Evolutionary conservation across 2,113 vertebrate species (phyloP).

Genomic region (Sporophila hypoxantha): DNA sequence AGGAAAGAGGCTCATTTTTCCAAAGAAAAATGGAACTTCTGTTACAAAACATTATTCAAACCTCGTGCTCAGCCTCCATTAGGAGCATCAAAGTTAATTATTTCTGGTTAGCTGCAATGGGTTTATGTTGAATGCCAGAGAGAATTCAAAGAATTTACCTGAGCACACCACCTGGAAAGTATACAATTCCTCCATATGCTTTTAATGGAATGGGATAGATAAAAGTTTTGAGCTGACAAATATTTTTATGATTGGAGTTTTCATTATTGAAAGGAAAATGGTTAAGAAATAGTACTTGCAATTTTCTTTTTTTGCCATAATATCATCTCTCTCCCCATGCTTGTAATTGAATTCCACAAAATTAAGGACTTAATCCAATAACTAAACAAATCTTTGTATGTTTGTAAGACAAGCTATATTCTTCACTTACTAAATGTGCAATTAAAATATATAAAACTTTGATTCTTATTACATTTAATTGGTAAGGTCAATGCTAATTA

Average conservation of each 20-base stretch:
- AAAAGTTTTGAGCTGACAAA: neutral
- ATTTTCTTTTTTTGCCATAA: neutral
- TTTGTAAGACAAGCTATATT: conserved; percentile 54
- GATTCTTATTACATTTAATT: conserved; percentile 58
- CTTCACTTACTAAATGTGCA: conserved; percentile 52
- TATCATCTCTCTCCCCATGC: neutral
- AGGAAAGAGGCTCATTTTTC: neutral
- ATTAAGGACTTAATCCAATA: conserved; percentile 35
- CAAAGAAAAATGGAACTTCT: neutral
- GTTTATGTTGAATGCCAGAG: neutral
- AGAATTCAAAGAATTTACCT: neutral
- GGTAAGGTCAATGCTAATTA: conserved; percentile 53
- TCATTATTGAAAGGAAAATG: neutral
- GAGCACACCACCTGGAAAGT: neutral
- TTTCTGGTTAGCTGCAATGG: neutral
- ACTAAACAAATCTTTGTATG: conserved; percentile 56
- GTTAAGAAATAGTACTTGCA: neutral
- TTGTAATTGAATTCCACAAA: conserved; percentile 53
- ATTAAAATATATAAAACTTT: conserved; percentile 67
- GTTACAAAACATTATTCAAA: neutral
- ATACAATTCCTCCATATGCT: neutral
- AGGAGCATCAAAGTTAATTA: conserved; percentile 7
- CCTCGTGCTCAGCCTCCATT: neutral
- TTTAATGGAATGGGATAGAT: neutral
- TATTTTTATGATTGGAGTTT: conserved; percentile 4